Conservation (phyloP, 2,113 vertebrate species). For the Aptenodytes forsteri region DNA sequence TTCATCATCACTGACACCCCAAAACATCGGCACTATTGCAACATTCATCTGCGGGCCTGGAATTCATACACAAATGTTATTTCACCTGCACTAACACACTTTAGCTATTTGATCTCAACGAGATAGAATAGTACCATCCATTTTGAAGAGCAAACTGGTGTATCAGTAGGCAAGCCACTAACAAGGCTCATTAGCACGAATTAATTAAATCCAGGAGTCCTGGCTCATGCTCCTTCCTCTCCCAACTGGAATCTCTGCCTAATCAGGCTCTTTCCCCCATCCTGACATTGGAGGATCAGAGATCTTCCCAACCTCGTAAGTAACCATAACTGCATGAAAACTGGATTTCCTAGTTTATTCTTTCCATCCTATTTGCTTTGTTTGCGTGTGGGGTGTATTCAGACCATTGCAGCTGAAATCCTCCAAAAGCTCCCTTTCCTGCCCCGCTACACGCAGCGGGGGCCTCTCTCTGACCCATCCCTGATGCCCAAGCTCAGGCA, state of each 20-base stretch:
- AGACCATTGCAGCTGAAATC: neutral
- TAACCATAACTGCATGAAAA: neutral
- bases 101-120: neutral
- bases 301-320: neutral
- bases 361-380: neutral
- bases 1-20: neutral
- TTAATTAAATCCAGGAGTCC: neutral
- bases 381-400: neutral
- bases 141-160: neutral
- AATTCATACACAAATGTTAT: neutral
- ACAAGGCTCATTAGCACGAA: neutral
- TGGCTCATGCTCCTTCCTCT: neutral
- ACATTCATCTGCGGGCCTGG: neutral
- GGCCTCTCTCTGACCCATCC: neutral
- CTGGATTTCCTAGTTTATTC: neutral
- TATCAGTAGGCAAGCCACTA: neutral
- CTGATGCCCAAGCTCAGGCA: neutral
- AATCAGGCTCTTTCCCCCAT: neutral
- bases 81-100: neutral
- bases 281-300: neutral
- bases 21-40: neutral
- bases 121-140: no score
- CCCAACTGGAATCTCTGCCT: neutral
- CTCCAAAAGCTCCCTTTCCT: neutral
- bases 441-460: rapidly evolving